phyloP scores from a whole-genome alignment of 2,888 invertebrate genomes.

The Smittia aterrima region DNA sequence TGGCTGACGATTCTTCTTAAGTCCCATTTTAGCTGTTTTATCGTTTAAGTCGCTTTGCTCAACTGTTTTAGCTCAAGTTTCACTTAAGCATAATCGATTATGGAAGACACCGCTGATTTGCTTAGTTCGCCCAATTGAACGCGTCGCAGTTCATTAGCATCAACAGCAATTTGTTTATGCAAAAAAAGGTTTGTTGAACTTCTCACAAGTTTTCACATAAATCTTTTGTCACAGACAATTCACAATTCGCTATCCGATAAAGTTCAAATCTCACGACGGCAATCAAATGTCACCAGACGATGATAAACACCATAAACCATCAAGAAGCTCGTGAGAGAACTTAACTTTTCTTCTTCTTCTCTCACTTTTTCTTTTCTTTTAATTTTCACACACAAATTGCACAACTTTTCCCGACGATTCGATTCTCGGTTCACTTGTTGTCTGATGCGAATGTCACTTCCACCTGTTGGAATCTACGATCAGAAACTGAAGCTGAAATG shows the following conservation, averaged over 20 bases:
- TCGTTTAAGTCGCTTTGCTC: too few species aligned
- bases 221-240: background rate
- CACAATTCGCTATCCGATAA: background rate
- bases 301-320: background rate
- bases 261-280: too few species aligned
- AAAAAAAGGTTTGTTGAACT: background rate
- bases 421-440: background rate
- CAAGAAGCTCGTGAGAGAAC: background rate
- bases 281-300: too few species aligned
- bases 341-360: background rate
- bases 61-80: too few species aligned
- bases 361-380: background rate
- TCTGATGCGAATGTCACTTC: background rate
- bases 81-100: background rate
- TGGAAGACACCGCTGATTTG: background rate
- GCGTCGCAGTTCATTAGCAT: background rate
- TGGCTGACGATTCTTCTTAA: conserved; percentile 1
- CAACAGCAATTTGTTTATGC: background rate
- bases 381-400: conserved; percentile 1
- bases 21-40: background rate
- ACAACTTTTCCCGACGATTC: background rate
- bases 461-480: background rate
- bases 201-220: background rate
- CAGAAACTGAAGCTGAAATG: too few species aligned
- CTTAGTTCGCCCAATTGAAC: background rate